These are phyloP conservation scores for Prietella phreatophila DNA, from an alignment of 2,113 vertebrate species.

Conservation along the genomic window DNA sequence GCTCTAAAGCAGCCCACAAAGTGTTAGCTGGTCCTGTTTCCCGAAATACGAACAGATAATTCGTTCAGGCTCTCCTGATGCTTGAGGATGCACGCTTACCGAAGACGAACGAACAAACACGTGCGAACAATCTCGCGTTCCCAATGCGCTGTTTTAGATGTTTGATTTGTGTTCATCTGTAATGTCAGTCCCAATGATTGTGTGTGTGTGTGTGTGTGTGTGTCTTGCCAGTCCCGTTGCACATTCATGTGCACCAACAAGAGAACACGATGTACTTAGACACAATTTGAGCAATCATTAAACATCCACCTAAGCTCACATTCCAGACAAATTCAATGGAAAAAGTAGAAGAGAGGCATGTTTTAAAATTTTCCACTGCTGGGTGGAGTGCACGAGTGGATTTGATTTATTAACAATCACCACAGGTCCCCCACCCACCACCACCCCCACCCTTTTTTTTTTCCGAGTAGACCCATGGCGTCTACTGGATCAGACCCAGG, in stretches of 20 bases:
- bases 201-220: background rate
- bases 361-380: background rate
- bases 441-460: background rate
- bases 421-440: background rate
- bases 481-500: background rate
- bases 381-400: slow-evolving; percentile 41
- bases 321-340: slow-evolving; percentile 18
- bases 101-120: background rate
- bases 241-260: background rate
- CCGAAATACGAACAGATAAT: background rate
- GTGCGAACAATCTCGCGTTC: too few relatives aligned
- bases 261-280: background rate
- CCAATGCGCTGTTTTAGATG: background rate
- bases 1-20: background rate
- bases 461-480: background rate
- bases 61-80: background rate
- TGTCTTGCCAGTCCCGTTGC: background rate
- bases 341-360: background rate
- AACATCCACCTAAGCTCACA: slow-evolving; percentile 5
- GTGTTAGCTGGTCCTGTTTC: background rate
- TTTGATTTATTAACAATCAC: slow-evolving; percentile 40
- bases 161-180: background rate
- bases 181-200: background rate
- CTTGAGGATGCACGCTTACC: background rate
- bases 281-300: background rate